A percentile compares a stretch with the other conserved stretches of the same genome.
These are phyloP conservation scores for Eupithecia subumbrata DNA, from an alignment of 2,888 invertebrate genomes.

Conservation along the genomic window DNA sequence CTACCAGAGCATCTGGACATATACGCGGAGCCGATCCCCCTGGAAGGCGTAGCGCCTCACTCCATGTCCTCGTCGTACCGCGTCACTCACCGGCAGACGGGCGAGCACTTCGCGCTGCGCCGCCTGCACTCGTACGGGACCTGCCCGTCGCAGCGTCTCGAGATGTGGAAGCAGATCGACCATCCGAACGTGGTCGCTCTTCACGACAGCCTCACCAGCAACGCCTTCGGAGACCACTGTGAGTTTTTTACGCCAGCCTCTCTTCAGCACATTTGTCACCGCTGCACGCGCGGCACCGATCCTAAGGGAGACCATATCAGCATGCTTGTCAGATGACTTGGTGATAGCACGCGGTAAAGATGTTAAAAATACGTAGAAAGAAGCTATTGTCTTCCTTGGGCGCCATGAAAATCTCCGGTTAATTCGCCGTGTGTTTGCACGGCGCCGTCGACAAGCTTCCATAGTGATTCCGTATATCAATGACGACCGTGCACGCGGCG, in stretches of 20 bases:
- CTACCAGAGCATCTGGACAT: constrained; percentile 95
- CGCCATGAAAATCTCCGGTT: too few relatives aligned
- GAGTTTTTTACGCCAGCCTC: constrained; percentile 68
- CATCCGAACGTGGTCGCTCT: constrained; percentile 98
- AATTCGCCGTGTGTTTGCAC: too few relatives aligned
- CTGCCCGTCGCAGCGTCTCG: constrained; percentile 94
- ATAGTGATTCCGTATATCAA: too few relatives aligned
- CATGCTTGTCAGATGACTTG: too few relatives aligned
- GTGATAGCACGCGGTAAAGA: too few relatives aligned
- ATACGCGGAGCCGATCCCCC: constrained; percentile 93
- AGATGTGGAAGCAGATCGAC: constrained; percentile 97
- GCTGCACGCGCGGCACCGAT: too few relatives aligned
- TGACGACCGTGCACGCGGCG: too few relatives aligned
- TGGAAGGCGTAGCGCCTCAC: constrained; percentile 88
- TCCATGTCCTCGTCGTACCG: constrained; percentile 95
- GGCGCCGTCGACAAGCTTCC: too few relatives aligned
- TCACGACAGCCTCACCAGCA: constrained; percentile 96
- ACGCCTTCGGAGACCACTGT: constrained; percentile 98
- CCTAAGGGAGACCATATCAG: too few relatives aligned
- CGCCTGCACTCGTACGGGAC: constrained; percentile 94
- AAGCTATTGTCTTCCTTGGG: too few relatives aligned
- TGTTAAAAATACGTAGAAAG: too few relatives aligned
- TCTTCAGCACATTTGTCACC: too few relatives aligned
- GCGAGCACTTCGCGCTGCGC: constrained; percentile 92
- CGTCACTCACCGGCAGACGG: constrained; percentile 94